Evolutionary conservation across 2,888 invertebrate genomes (phyloP), one percentile per base, ranked within the genome.

Genomic region (Oligia fasciuncula): DNA sequence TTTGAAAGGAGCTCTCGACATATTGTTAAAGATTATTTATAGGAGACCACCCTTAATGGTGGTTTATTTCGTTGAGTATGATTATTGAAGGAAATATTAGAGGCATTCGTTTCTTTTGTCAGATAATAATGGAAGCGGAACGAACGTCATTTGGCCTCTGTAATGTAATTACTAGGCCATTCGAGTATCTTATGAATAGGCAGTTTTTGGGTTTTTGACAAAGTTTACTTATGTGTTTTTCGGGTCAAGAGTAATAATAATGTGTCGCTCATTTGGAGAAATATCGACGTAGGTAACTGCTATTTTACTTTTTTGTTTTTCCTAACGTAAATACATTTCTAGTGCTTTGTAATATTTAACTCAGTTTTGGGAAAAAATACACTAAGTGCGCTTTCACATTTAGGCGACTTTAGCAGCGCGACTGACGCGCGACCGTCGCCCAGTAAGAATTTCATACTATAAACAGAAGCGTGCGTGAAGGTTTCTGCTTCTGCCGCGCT

Each of bases 31-130:
- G 51, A 72, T 82, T 88, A 87, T 86, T 83, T 80, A 84, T 83
- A 80, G 81, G 73, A 79, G 89, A 87, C 89, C 87, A 89, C 86
- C 86, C 88, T 63, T 81, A 82, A 74, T 84, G 78, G 74, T 67
- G 73, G 23, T 63, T 17, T 79, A 54, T 76, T 35, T 60, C 19
- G 35, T 35, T 51, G 19, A 66, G 35, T 71, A 71, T 67, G 40
- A 54, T 62, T 19, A 67, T 60, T 23, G 17, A 57, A 19, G 60
- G 29, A 69, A 73, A 66, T 75, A 57, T 67, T 60, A 40, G 43
- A 11, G 9, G 57, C n/a, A 75, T 85, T 73, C 0, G 35, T 43
- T 69, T 35, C 35, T 72, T 67, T 54, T 79, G 40, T 57, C 1
- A 4, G 5, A 14, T 54, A 62, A 14, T 54, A 62, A 63, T 63